These are phyloP conservation scores for Folsomia candida DNA, from an alignment of 2,888 invertebrate species.

Conservation along the genomic window DNA sequence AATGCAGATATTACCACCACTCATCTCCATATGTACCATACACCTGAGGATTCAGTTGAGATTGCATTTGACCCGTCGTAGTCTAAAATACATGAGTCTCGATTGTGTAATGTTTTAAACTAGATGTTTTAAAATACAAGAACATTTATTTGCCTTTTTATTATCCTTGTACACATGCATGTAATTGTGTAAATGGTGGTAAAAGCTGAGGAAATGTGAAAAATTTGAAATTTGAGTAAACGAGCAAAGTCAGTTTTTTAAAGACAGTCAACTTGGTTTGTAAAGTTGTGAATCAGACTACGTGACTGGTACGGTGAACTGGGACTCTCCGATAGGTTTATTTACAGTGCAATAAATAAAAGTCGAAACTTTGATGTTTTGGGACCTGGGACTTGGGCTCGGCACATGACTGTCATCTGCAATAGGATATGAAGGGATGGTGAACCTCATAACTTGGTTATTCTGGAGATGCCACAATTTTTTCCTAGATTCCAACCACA, in stretches of 20 bases:
- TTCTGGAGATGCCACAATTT: constrained; percentile 16
- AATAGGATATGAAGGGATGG: constrained; percentile 17
- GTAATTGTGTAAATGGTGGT: background rate
- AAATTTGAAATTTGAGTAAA: background rate
- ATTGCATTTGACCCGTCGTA: background rate
- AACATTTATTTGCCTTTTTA: background rate
- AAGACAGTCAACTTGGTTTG: too few relatives aligned
- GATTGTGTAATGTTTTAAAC: background rate
- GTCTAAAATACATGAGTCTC: background rate
- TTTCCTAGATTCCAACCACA: background rate
- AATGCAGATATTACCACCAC: background rate
- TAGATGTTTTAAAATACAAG: background rate
- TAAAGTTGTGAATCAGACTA: background rate
- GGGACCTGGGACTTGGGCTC: background rate
- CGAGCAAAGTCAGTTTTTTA: background rate
- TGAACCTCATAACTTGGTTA: constrained; percentile 41
- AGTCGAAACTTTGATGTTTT: background rate
- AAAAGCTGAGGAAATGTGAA: background rate
- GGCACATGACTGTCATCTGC: constrained; percentile 18
- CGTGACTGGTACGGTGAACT: background rate
- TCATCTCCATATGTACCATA: background rate
- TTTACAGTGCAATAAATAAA: background rate
- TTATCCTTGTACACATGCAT: background rate
- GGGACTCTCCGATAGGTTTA: background rate
- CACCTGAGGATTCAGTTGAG: too few relatives aligned